Evolutionary conservation across 1,140 invertebrate genomes (phyloP).

Genomic region (Coelopa frigida): DNA sequence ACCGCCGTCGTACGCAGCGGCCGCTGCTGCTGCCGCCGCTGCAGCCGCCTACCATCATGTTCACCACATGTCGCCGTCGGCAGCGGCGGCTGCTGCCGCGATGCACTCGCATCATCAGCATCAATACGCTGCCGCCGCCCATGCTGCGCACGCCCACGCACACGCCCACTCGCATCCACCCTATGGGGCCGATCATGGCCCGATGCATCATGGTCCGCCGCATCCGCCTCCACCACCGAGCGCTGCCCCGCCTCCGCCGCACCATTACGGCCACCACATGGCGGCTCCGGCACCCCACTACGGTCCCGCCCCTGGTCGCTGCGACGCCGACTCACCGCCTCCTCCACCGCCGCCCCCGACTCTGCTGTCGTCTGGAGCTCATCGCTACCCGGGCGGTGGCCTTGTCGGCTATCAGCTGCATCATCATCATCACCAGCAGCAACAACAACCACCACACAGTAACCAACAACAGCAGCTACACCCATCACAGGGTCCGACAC

Average conservation of each 20-base stretch:
- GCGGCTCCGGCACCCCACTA: conserved; percentile 16
- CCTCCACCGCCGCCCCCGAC: conserved; percentile 34
- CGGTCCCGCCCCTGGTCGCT: conserved; percentile 26
- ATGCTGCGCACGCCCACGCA: conserved; percentile 28
- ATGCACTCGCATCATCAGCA: conserved; percentile 25
- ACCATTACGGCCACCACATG: background rate
- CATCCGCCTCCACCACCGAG: conserved; percentile 14
- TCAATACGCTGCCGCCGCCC: conserved; percentile 24
- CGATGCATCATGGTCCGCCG: too few species aligned
- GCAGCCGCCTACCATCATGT: conserved; percentile 31
- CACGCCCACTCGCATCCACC: conserved; percentile 19
- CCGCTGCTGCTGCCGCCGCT: conserved; percentile 35
- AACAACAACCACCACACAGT: background rate
- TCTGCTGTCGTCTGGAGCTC: conserved; percentile 25
- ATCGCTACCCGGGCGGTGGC: conserved; percentile 6
- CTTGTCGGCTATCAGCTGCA: too few species aligned
- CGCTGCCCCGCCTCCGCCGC: conserved; percentile 6
- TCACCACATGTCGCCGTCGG: conserved; percentile 30
- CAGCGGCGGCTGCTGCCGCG: conserved; percentile 16
- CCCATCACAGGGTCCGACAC: conserved; percentile 2
- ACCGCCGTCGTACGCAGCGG: conserved; percentile 33
- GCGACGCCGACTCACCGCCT: conserved; percentile 37
- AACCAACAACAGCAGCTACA: background rate
- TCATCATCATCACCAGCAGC: too few species aligned
- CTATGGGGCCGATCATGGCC: conserved; percentile 22